phyloP scores from a whole-genome alignment of 2,797 vertebrate genomes.

The Fundulus diaphanus region DNA sequence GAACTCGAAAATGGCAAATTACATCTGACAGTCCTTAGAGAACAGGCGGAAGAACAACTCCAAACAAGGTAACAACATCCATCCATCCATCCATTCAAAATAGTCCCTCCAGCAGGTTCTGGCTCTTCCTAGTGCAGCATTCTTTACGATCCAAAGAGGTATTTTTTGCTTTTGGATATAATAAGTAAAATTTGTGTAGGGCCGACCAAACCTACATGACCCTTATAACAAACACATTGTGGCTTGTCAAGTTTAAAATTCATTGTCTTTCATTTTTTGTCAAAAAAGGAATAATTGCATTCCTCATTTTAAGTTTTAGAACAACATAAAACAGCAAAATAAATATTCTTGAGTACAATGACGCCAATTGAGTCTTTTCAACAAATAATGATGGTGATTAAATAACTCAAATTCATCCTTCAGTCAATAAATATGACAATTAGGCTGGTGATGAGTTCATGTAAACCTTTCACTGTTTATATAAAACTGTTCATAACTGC shows the following conservation, averaged over 20 bases:
- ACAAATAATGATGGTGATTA: neutral
- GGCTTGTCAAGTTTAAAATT: neutral
- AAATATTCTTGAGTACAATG: neutral
- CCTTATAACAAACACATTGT: too few relatives aligned
- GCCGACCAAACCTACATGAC: too few relatives aligned
- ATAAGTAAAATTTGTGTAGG: too few relatives aligned
- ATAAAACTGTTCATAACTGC: neutral
- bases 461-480: neutral
- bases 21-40: constrained; percentile 66
- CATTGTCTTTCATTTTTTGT: neutral
- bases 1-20: constrained; percentile 80
- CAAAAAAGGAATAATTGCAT: neutral
- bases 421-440: neutral
- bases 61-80: constrained; percentile 78
- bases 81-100: too few relatives aligned
- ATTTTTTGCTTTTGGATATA: neutral
- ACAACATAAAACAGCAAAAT: neutral
- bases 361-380: neutral
- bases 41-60: constrained; percentile 76
- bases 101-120: too few relatives aligned
- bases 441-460: neutral
- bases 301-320: neutral
- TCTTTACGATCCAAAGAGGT: neutral
- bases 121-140: too few relatives aligned
- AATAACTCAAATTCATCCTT: too few relatives aligned